Percentiles rank a stretch among this genome's conserved stretches.
These are phyloP conservation scores for Ascidia mentula DNA, from an alignment of 23 tunicate species.

Conservation along the genomic window DNA sequence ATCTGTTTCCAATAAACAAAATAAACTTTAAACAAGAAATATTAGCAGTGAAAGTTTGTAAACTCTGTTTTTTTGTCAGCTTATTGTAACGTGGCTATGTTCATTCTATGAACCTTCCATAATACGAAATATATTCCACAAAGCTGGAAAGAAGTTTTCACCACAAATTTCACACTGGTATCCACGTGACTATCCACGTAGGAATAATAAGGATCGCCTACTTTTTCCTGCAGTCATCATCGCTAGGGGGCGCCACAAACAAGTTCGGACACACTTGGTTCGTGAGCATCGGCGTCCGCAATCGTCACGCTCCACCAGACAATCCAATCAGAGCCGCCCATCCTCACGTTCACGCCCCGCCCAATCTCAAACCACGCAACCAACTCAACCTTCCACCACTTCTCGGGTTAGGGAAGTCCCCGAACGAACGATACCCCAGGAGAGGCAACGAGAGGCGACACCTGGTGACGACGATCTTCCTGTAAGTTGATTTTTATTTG, in stretches of 20 bases:
- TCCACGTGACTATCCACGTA: no score
- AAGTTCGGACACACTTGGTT: conserved; percentile 74
- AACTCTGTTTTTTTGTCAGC: no score
- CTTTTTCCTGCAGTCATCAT: conserved; percentile 44
- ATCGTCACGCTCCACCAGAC: neutral
- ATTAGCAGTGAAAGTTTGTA: no score
- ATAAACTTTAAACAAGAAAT: no score
- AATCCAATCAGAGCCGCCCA: neutral
- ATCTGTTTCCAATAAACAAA: no score
- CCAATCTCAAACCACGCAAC: no score
- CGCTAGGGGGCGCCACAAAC: conserved; percentile 39
- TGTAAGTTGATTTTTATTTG: neutral
- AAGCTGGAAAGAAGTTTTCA: no score
- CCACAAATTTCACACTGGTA: no score
- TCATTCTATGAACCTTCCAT: no score
- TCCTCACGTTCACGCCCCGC: neutral
- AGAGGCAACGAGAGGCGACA: neutral
- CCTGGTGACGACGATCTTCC: neutral
- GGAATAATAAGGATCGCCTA: no score
- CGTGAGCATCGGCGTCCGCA: conserved; percentile 11
- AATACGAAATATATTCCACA: no score
- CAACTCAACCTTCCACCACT: neutral
- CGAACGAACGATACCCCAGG: neutral
- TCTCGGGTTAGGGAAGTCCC: neutral
- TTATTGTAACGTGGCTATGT: no score